These are phyloP conservation scores for Lordiphosa fenestrarum DNA, from an alignment of 2,888 invertebrate species.

Conservation along the genomic window DNA sequence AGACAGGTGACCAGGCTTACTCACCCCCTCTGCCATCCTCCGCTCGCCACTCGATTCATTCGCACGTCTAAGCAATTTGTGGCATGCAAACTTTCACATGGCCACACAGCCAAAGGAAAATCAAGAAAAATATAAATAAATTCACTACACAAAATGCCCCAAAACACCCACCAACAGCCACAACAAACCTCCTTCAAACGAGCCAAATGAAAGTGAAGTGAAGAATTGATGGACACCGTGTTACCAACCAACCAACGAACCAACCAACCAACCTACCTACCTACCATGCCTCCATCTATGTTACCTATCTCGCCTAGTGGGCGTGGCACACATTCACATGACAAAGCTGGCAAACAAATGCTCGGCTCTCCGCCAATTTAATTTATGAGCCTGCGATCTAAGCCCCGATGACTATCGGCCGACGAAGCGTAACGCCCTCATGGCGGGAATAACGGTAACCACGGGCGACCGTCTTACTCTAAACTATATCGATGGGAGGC, in stretches of 20 bases:
- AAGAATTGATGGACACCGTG: slow-evolving; percentile 75
- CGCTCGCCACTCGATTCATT: slow-evolving; percentile 26
- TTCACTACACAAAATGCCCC: slow-evolving; percentile 45
- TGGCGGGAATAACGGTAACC: slow-evolving; percentile 25
- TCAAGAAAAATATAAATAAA: slow-evolving; percentile 42
- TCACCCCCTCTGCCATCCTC: slow-evolving; percentile 1
- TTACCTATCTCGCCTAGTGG: slow-evolving; percentile 3
- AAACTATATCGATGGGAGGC: slow-evolving; percentile 4
- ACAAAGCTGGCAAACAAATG: slow-evolving; percentile 62
- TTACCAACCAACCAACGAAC: slow-evolving; percentile 24
- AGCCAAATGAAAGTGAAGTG: slow-evolving; percentile 75
- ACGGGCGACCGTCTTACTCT: slow-evolving; percentile 22
- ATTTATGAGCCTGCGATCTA: slow-evolving; percentile 58
- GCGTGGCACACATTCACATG: slow-evolving; percentile 50
- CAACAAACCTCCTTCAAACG: slow-evolving; percentile 14
- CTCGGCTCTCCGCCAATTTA: slow-evolving; percentile 37
- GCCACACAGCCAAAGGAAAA: slow-evolving; percentile 28
- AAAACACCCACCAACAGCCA: slow-evolving; percentile 58
- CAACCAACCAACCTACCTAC: slow-evolving; percentile 7
- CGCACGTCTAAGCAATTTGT: slow-evolving; percentile 67
- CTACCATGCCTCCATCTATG: neutral
- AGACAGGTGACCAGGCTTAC: slow-evolving; percentile 37
- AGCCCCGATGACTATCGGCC: slow-evolving; percentile 51
- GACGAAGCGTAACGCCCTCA: slow-evolving; percentile 55
- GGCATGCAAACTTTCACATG: slow-evolving; percentile 74